phyloP scores from a whole-genome alignment of 2,888 invertebrate genomes.

The Pristionchus arcanus region DNA sequence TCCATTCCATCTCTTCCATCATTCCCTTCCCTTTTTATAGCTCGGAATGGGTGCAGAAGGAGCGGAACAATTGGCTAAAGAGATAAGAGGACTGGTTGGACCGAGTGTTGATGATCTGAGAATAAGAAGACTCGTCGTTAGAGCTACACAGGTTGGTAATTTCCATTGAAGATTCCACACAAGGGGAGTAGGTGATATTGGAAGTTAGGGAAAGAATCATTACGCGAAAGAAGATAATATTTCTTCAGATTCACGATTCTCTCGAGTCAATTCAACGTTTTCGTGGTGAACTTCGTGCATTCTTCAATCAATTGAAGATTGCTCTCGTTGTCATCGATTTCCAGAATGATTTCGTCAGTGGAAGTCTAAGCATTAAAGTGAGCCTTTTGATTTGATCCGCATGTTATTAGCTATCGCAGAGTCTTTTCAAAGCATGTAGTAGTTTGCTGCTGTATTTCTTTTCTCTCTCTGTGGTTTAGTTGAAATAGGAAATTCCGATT shows the following conservation, averaged over 20 bases:
- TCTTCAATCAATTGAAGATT: constrained; percentile 63
- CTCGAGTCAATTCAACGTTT: constrained; percentile 41
- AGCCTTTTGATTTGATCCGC: neutral
- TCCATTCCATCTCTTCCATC: neutral
- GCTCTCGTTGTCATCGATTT: constrained; percentile 95
- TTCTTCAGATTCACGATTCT: constrained; percentile 19
- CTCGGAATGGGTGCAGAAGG: constrained; percentile 53
- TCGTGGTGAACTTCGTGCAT: constrained; percentile 28
- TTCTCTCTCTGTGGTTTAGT: no score
- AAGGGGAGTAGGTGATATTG: no score
- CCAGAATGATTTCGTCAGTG: constrained; percentile 97
- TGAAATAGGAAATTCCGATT: neutral
- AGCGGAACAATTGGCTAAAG: constrained; percentile 40
- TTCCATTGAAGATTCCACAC: neutral
- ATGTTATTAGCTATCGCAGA: neutral
- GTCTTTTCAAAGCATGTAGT: neutral
- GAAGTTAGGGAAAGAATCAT: no score
- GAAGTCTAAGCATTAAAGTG: constrained; percentile 90
- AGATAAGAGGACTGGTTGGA: constrained; percentile 36
- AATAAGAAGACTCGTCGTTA: constrained; percentile 47
- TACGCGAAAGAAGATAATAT: neutral
- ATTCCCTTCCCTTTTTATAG: neutral
- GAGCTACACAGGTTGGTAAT: constrained; percentile 19
- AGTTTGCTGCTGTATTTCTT: no score
- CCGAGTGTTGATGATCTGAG: constrained; percentile 47